phyloP scores from a whole-genome alignment of 1,140 invertebrate genomes.

The Rhynchophorus ferrugineus region DNA sequence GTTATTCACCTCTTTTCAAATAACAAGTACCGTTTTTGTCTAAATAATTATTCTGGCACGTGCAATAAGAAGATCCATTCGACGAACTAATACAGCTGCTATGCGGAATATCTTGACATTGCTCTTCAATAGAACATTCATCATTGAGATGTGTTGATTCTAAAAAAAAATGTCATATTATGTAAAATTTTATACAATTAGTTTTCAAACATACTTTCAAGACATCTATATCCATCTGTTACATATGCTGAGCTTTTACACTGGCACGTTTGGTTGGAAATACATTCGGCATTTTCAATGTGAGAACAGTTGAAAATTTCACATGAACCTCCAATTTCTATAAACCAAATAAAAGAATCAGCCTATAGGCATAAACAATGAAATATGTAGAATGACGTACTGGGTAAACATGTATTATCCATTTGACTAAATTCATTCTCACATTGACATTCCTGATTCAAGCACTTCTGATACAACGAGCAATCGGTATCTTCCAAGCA shows the following conservation, averaged over 20 bases:
- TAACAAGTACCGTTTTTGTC: constrained; percentile 10
- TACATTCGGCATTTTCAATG: background rate
- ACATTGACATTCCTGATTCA: constrained; percentile 6
- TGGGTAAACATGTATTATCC: constrained; percentile 7
- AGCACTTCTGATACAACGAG: constrained; percentile 11
- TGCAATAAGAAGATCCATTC: background rate
- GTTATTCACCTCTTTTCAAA: constrained; percentile 5
- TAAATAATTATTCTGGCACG: constrained; percentile 8
- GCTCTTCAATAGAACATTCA: constrained; percentile 10
- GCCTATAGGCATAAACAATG: background rate
- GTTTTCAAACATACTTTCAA: background rate
- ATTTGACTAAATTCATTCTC: constrained; percentile 5
- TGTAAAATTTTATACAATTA: background rate
- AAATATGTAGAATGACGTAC: constrained; percentile 8
- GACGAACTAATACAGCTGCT: background rate
- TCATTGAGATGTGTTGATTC: constrained; percentile 6
- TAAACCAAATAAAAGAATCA: background rate
- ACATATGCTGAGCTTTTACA: background rate
- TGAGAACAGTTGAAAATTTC: background rate
- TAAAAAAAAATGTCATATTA: background rate
- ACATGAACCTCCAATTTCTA: background rate
- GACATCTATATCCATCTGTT: background rate
- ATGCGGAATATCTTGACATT: constrained; percentile 6
- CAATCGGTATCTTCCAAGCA: constrained; percentile 10
- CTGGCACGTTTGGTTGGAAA: background rate